Evolutionary conservation across 2,797 vertebrate genomes (phyloP), one percentile per base, ranked within the genome.

Genomic region (Sebastes hubbsi): DNA sequence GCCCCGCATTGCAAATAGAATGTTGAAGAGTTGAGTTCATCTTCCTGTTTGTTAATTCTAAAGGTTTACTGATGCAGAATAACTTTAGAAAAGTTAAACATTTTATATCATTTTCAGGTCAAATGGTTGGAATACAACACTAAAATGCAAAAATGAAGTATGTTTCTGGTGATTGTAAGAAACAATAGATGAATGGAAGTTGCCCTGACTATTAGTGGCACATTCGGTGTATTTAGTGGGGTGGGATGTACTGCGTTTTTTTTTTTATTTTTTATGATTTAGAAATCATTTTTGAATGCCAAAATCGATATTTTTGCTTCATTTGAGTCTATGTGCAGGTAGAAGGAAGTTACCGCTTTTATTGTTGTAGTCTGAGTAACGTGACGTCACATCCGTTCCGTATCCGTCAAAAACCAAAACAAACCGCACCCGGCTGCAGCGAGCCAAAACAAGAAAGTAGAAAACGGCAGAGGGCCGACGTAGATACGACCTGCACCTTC

Each of bases 51-150:
- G 38, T 65, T 66, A 10, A 70, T 69, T 70, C 69, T 65, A 36
- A n/a, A 14, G 32, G 34, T 68, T 75, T 68, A 75, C 38, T 81
- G 27, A 81, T 22, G 34, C 13, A 29, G 22, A 72, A 65, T 32
- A 64, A 85, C 49, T 82, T 80, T 18, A 24, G 32, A 72, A 72
- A 82, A 82, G 52, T 80, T 58, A 2, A 72, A 75, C 14, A 11
- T 54, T 68, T 54, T n/a, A 78, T 27, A 32, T 16, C 0, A 22
- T 66, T 59, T 77, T 65, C 12, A 27, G 59, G 59, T 77, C 6
- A 61, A 38, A 59, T 68, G 20, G 2, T 68, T 76, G 32, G 11
- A 18, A 54, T 29, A 1, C 6, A 25, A 75, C 34, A 49, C 9
- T 22, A 22, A 2, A 24, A 55, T 30, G 6, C 1, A 54, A 36